Evolutionary conservation across 1,140 invertebrate genomes (phyloP), one percentile per base, ranked within the genome.

Genomic region (Ceratina australensis): DNA sequence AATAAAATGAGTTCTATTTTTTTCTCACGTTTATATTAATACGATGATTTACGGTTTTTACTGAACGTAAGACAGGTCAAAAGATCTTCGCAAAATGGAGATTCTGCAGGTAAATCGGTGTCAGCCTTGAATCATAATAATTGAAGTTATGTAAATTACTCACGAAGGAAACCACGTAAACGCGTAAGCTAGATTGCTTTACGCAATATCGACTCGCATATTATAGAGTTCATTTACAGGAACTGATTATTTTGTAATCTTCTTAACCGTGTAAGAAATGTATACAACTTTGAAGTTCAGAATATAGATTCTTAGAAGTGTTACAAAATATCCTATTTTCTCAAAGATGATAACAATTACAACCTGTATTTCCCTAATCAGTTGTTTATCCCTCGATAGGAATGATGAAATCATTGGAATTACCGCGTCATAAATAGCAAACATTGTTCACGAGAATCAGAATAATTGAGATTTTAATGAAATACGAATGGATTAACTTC

Each of bases 81-180:
- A 20, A 57, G 50, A 13, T 68, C 66, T 72, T 28, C 60, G n/a
- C 47, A 64, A 78, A 81, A 83, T 78, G 33, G 64, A 42, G 49
- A 63, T 28, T 22, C 12, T 1, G 42, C 64, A 26, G 8, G 24
- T 12, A 82, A 83, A 83, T 83, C 67, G 47, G n/a, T 59, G 63
- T 50, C 66, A 79, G 72, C 75, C 76, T 79, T 79, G 80, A 71
- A 71, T 33, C 57, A 4, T 20, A 74, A 74, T 72, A 79, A 77
- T 57, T 26, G 54, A 66, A 22, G 18, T 82, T 83, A 82, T 54
- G 71, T 54, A 83, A n/a, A 83, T 79, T 66, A 24, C 50, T 2
- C 33, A 33, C 24, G 42, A 10, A 22, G 18, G 59, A 69, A 64
- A 84, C 50, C 22, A 16, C 42, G 20, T 15, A n/a, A 77, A 50